Evolutionary conservation across 2,888 invertebrate genomes (phyloP).

Genomic region (Heteromyza rotundicornis): DNA sequence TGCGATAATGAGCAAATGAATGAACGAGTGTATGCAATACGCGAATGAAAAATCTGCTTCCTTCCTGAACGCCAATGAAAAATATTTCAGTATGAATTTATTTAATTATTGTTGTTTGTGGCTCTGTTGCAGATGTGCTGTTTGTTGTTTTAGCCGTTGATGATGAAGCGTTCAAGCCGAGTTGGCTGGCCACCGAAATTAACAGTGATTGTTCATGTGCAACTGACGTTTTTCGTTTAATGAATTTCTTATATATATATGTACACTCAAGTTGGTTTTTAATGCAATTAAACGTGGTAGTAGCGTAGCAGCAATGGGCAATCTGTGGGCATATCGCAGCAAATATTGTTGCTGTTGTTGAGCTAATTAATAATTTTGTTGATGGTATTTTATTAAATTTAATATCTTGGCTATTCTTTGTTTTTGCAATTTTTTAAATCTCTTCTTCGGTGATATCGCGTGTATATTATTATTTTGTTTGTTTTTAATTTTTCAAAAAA

Average conservation of each 20-base stretch:
- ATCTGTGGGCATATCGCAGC: no score
- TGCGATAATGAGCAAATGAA: no score
- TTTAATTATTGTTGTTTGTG: slow-evolving; percentile 10
- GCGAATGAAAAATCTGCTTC: no score
- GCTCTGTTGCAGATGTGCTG: slow-evolving; percentile 1
- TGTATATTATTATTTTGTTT: no score
- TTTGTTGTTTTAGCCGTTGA: slow-evolving; percentile 9
- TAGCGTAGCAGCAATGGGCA: slow-evolving; percentile 8
- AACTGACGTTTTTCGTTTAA: slow-evolving; percentile 3
- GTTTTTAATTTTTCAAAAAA: no score
- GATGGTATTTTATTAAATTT: no score
- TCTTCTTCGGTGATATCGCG: no score
- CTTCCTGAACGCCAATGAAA: no score
- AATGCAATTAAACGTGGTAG: slow-evolving; percentile 22
- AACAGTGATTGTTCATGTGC: slow-evolving; percentile 14
- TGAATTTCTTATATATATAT: not conserved
- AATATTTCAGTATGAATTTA: slow-evolving; percentile 5
- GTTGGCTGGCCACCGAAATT: not conserved
- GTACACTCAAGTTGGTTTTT: slow-evolving; percentile 5
- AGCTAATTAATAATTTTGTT: not conserved
- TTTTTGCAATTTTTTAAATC: no score
- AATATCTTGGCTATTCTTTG: no score
- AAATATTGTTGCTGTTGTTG: not conserved
- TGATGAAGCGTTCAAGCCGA: not conserved
- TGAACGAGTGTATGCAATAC: no score